These are phyloP conservation scores for Psammodynastes pulverulentus DNA, from an alignment of 2,113 vertebrate species.

Conservation along the genomic window DNA sequence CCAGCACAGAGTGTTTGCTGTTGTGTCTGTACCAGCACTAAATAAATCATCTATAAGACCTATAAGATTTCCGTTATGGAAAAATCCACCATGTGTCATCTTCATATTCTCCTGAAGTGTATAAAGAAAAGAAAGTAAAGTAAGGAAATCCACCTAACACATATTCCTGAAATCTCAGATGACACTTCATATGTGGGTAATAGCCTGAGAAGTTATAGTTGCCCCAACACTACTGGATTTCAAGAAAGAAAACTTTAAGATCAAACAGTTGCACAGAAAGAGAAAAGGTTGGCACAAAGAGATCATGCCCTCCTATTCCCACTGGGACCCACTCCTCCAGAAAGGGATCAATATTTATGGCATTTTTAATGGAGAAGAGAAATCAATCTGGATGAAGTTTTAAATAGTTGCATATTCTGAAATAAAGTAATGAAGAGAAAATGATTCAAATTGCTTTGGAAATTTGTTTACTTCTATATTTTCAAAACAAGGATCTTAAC, in stretches of 20 bases:
- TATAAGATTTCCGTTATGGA: constrained; percentile 53
- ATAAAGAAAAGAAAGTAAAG: not conserved
- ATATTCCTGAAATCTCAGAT: not conserved
- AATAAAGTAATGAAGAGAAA: not conserved
- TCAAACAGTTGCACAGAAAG: not conserved
- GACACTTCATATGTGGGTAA: not conserved
- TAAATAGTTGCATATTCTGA: not conserved
- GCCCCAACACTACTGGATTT: not conserved
- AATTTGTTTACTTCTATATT: not conserved
- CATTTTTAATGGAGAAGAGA: not conserved
- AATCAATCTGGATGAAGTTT: not conserved
- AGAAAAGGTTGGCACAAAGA: not conserved
- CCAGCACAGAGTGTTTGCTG: constrained; percentile 58
- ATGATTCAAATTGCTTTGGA: not conserved
- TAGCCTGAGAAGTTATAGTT: not conserved
- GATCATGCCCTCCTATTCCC: not conserved
- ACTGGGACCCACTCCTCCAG: not conserved
- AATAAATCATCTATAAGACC: constrained; percentile 51
- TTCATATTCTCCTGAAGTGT: not conserved
- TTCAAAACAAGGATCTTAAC: not conserved
- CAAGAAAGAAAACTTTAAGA: not conserved
- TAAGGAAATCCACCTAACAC: not conserved
- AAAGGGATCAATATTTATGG: not conserved
- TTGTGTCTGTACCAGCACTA: constrained; percentile 52
- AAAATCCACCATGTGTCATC: constrained; percentile 22